Base-by-base conservation (phyloP, 2,797 vertebrate species). In the Stomatorhinus walkeri region DNA sequence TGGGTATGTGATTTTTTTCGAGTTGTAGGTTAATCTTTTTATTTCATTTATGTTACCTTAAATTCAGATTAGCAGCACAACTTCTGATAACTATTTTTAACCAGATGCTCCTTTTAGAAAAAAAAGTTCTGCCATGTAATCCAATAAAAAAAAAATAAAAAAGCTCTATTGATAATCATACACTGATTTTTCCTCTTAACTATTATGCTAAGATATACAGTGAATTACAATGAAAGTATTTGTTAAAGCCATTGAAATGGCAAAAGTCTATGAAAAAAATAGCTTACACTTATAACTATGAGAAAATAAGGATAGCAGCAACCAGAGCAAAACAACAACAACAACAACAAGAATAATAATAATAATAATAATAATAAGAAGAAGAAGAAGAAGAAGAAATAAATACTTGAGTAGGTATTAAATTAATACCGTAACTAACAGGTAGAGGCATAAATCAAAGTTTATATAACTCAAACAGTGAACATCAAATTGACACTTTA, bases 401-500 rank as follows among this genome's bases (percentile, higher is more conserved):
- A 4, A 68, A 32, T 0, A 40, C 14, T 76, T 76, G 12, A 40
- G 28, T 2, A 12, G 32, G 68, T 36, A 76, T 19, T 40, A 28
- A 56, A 88, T 56, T 36, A 52, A 88, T 79, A 51, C 52, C 14
- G 49, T 81, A 40, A 19, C 64, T 2, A 8, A 72, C 72, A 88
- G 51, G 10, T 19, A 19, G 68, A 88, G 3, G 14, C 32, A 49
- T 49, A 79, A 43, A 40, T 4, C 87, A 22, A 81, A 79, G 36
- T 68, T 28, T 68, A 28, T 32, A 16, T 54, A 81, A 79, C 14
- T 28, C 48, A 24, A 54, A 36, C 87, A 56, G 10, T 52, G 51
- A 79, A 49, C 49, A 88, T 54, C 56, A 88, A 9, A 49, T 88
- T 68, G 36, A 88, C 7, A n/a, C 43, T 49, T 54, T 46, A 76